Conservation (phyloP, 2,888 invertebrate species). For the Microplitis manilae region DNA sequence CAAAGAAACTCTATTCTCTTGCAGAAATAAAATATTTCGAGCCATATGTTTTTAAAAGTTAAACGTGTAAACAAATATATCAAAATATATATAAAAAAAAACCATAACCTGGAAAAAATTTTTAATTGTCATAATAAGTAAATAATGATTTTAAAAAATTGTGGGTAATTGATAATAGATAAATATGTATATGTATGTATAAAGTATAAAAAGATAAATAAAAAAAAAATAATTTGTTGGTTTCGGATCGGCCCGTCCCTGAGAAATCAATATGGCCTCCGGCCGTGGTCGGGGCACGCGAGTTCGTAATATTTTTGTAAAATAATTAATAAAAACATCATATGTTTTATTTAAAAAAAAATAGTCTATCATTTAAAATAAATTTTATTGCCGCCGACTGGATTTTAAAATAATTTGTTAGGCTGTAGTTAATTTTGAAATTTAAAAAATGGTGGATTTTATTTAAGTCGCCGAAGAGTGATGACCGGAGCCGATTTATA, state of each 20-base stretch:
- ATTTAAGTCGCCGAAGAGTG: background rate
- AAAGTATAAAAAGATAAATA: conserved; percentile 4
- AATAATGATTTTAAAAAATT: background rate
- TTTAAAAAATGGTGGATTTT: background rate
- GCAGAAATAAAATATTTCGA: background rate
- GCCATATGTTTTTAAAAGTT: background rate
- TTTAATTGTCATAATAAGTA: conserved; percentile 42
- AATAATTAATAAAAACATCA: conserved; percentile 18
- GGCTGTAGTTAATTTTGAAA: background rate
- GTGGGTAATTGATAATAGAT: background rate
- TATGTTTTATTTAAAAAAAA: conserved; percentile 2
- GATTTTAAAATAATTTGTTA: background rate
- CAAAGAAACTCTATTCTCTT: background rate
- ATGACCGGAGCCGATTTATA: background rate
- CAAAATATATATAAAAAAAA: background rate
- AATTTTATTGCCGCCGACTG: background rate
- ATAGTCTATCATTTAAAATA: background rate
- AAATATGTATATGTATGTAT: background rate
- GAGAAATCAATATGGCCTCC: conserved; percentile 61
- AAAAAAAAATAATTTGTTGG: conserved; percentile 42
- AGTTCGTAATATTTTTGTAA: conserved; percentile 44
- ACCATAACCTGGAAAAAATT: conserved; percentile 38
- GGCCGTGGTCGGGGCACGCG: conserved; percentile 51
- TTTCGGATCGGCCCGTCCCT: conserved; percentile 55
- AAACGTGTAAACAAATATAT: background rate